phyloP scores from a whole-genome alignment of 92 coral and sea anemone species.

The Parazoanthus darwini region DNA sequence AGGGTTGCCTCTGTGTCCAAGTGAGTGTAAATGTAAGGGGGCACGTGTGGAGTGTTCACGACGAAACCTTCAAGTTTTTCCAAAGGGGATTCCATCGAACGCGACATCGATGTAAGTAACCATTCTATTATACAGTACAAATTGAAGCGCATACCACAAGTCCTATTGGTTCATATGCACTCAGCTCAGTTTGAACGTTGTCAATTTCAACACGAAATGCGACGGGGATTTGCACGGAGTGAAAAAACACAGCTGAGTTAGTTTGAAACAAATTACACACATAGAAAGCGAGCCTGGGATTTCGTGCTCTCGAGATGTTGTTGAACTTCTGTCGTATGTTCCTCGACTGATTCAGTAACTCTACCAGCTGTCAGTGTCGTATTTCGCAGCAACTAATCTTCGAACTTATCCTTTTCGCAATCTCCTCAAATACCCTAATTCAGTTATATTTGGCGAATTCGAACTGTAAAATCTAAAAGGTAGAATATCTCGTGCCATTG shows the following conservation, averaged over 20 bases:
- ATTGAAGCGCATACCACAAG: slow-evolving; percentile 26
- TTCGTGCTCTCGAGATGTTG: slow-evolving; percentile 36
- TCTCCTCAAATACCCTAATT: slow-evolving; percentile 33
- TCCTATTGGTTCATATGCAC: background rate
- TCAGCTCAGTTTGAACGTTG: background rate
- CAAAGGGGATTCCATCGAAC: slow-evolving; percentile 45
- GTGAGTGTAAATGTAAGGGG: slow-evolving; percentile 18
- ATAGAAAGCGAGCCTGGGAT: background rate
- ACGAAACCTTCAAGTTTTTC: slow-evolving; percentile 27
- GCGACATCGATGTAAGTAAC: slow-evolving; percentile 26
- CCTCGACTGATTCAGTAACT: slow-evolving; percentile 15
- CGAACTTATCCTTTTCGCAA: slow-evolving; percentile 34
- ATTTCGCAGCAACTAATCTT: slow-evolving; percentile 20
- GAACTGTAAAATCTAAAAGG: background rate
- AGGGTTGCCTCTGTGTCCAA: slow-evolving; percentile 12
- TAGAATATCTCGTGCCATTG: slow-evolving; percentile 8
- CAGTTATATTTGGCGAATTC: slow-evolving; percentile 12
- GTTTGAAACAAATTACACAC: background rate
- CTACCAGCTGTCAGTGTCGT: slow-evolving; percentile 26
- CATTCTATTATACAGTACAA: slow-evolving; percentile 26
- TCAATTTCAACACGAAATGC: slow-evolving; percentile 11
- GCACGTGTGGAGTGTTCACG: slow-evolving; percentile 3
- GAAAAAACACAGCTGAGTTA: background rate
- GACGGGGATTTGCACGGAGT: background rate
- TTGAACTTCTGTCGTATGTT: slow-evolving; percentile 15